phyloP scores from a whole-genome alignment of 1,140 invertebrate genomes.

The Nasonia giraulti region DNA sequence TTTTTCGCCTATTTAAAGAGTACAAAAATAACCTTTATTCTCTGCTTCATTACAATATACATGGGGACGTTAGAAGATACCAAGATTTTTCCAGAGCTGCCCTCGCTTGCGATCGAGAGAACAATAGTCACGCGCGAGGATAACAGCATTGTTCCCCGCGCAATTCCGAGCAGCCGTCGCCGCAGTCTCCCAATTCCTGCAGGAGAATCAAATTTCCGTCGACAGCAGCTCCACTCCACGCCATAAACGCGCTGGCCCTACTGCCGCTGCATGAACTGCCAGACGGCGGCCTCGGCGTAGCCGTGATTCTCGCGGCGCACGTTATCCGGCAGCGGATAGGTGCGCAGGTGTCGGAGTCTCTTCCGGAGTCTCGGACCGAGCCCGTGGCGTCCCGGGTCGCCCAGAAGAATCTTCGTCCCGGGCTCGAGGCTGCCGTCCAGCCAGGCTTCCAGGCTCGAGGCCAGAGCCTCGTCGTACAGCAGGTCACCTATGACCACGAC shows the following conservation, averaged over 20 bases:
- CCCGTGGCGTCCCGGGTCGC: slow-evolving; percentile 68
- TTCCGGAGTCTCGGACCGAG: slow-evolving; percentile 56
- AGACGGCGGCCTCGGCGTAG: slow-evolving; percentile 60
- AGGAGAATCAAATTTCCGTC: neutral
- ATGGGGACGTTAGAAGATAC: too few relatives aligned
- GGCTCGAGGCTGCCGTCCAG: slow-evolving; percentile 62
- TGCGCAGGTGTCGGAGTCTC: slow-evolving; percentile 52
- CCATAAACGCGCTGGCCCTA: too few relatives aligned
- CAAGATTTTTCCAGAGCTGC: too few relatives aligned
- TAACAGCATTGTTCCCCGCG: too few relatives aligned
- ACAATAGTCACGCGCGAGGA: too few relatives aligned
- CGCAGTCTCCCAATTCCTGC: too few relatives aligned
- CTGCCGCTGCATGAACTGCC: slow-evolving; percentile 44
- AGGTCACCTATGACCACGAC: slow-evolving; percentile 76
- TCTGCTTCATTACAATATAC: too few relatives aligned
- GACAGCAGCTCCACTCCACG: neutral
- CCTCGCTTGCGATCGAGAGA: too few relatives aligned
- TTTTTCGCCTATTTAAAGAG: neutral
- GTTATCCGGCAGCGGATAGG: slow-evolving; percentile 62
- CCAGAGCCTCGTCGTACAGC: slow-evolving; percentile 76
- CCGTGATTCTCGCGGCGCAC: slow-evolving; percentile 64
- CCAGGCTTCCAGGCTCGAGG: slow-evolving; percentile 71
- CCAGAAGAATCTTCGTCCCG: slow-evolving; percentile 65
- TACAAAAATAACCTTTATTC: too few relatives aligned
- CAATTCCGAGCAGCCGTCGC: neutral